phyloP scores from a whole-genome alignment of 2,888 invertebrate genomes.

The Erebia ligea region DNA sequence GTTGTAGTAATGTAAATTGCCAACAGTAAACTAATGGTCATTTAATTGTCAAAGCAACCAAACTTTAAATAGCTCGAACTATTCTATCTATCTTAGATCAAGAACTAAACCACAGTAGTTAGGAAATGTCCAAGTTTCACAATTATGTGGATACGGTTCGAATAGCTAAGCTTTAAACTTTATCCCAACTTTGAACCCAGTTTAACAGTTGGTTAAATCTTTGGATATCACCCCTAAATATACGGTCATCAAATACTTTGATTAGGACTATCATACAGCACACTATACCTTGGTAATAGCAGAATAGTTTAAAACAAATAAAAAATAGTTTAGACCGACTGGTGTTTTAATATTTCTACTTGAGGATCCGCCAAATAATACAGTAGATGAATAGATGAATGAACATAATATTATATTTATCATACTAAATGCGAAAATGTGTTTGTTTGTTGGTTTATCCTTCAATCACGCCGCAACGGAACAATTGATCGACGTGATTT shows the following conservation, averaged over 20 bases:
- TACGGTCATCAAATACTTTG: conserved; percentile 35
- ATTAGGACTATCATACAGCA: conserved; percentile 22
- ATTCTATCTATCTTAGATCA: conserved; percentile 38
- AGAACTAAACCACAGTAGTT: conserved; percentile 38
- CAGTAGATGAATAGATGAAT: too few species aligned
- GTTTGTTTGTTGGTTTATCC: too few species aligned
- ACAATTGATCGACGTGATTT: too few species aligned
- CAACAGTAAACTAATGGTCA: conserved; percentile 11
- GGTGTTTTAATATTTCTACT: too few species aligned
- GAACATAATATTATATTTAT: too few species aligned
- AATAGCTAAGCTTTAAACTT: conserved; percentile 41
- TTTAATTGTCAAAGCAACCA: conserved; percentile 23
- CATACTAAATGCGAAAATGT: too few species aligned
- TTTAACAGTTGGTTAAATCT: conserved; percentile 41
- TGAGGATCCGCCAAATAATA: too few species aligned
- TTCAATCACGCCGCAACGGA: too few species aligned
- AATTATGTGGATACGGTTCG: conserved; percentile 41
- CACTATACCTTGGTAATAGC: neutral
- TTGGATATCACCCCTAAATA: conserved; percentile 35
- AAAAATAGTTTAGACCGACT: too few species aligned
- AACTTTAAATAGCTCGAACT: conserved; percentile 22
- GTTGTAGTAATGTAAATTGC: neutral
- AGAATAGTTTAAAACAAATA: too few species aligned
- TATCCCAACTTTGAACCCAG: conserved; percentile 39
- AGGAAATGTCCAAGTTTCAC: conserved; percentile 41